Evolutionary conservation across 2,113 vertebrate genomes (phyloP), one percentile per base, ranked within the genome.

Genomic region (Aegotheles bennettii): DNA sequence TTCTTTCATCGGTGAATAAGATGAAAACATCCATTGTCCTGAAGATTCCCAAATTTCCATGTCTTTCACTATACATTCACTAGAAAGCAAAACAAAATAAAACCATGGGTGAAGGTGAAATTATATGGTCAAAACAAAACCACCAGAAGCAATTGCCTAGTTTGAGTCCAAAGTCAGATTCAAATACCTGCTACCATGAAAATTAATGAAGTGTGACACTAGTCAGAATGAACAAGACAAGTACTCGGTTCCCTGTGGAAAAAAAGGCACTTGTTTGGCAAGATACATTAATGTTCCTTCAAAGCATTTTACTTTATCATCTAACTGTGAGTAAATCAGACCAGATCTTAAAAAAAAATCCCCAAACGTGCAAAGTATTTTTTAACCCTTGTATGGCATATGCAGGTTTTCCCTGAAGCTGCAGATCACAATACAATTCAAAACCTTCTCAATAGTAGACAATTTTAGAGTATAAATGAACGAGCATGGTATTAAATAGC

Each of bases 11-110:
- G 82, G 95, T 6, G 98, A 98, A 50, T 99, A 99, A 89, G 97
- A 99, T 0, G 99, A 99, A 95, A 99, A 98, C 69, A 96, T 97
- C 99, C 99, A 99, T 48, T 99, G 99, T 7, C 98, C 98, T 17
- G 99, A 99, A 50, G 95, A 98, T 95, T 98, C 98, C 99, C 99
- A 99, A 43, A 73, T 65, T 47, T 99, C 98, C 98, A 99, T 98
- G 94, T 99, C 99, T 69, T 95, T 97, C 91, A 98, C 96, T 88
- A 99, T 98, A 61, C 97, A 93, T 84, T 99, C 99, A 8, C 99
- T 99, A 92, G 18, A 33, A 73, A 76, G 70, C 17, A 45, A n/a
- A 89, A 47, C 10, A 43, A 50, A 75, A n/a, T 7, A 57, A 63
- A 82, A 70, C 21, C 59, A 90, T 42, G 90, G 17, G 60, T 5